phyloP scores from a whole-genome alignment of 2,113 vertebrate species.

The Okapia johnstoni region DNA sequence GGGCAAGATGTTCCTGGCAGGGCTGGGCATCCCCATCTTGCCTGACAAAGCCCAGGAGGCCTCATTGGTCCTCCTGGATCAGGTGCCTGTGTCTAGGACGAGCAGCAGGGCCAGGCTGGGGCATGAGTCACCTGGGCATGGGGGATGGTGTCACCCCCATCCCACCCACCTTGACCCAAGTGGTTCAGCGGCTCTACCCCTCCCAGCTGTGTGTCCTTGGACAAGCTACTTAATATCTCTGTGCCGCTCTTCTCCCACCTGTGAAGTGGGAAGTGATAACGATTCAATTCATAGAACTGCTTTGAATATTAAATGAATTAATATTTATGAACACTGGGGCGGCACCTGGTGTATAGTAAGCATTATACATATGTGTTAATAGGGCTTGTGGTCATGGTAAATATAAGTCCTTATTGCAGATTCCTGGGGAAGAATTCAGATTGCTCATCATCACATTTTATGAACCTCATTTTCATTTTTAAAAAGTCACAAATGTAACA shows the following conservation, averaged over 20 bases:
- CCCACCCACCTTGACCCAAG: neutral
- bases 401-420: neutral
- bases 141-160: neutral
- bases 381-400: neutral
- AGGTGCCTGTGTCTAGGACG: neutral
- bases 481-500: neutral
- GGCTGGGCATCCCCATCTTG: rapidly evolving
- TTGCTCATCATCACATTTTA: neutral
- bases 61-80: neutral
- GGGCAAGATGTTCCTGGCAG: neutral
- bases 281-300: neutral
- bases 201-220: neutral
- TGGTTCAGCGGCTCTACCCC: neutral
- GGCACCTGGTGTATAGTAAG: neutral
- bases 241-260: neutral
- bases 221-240: neutral
- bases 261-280: neutral
- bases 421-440: neutral
- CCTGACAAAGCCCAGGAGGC: neutral
- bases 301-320: neutral
- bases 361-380: neutral
- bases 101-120: neutral
- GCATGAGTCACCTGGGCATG: neutral
- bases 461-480: neutral
- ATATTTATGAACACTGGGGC: neutral